Conservation (phyloP, 2,113 vertebrate species). For the Nymphicus hollandicus region DNA sequence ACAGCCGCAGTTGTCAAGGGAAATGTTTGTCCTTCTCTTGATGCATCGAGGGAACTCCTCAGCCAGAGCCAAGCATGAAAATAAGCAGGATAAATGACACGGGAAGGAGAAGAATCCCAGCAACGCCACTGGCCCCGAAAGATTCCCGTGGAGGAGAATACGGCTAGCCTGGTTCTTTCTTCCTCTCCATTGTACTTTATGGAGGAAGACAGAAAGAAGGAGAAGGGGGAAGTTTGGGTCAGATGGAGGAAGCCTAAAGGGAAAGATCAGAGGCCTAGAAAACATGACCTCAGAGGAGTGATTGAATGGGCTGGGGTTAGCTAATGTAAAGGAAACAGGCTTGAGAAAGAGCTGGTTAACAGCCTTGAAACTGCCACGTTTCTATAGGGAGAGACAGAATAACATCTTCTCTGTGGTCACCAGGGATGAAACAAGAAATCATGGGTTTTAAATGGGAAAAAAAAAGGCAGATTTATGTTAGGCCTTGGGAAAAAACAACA, state of each 20-base stretch:
- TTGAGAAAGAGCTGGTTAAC: conserved; percentile 10
- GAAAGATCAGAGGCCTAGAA: background rate
- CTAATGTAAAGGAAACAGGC: background rate
- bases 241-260: background rate
- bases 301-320: background rate
- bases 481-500: background rate
- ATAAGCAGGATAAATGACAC: background rate
- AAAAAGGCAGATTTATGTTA: background rate
- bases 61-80: background rate
- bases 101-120: conserved; percentile 16
- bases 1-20: background rate
- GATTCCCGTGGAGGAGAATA: background rate
- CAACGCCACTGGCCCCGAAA: background rate
- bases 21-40: conserved; percentile 28
- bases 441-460: background rate
- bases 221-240: background rate
- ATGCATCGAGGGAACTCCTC: background rate
- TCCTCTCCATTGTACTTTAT: background rate
- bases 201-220: background rate
- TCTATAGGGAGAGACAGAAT: background rate
- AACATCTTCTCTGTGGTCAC: background rate
- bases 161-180: background rate
- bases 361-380: background rate
- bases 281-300: background rate
- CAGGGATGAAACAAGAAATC: background rate